Base-by-base conservation (phyloP, 2,113 vertebrate species). In the Plectropomus leopardus region DNA sequence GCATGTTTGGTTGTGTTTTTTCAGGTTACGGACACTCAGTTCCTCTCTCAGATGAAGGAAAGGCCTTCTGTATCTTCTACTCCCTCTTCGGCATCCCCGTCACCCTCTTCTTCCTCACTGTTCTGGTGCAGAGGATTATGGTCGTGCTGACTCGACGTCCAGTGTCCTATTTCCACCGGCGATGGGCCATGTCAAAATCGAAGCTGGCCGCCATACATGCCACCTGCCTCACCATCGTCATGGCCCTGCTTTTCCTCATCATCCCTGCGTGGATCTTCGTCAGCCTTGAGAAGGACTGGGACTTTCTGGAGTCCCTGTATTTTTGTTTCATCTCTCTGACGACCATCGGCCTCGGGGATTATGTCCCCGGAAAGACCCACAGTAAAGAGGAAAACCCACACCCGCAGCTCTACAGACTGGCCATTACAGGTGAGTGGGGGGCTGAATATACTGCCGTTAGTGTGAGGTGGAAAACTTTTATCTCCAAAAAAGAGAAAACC, bases 241-340 rank as follows among this genome's bases (percentile, higher is more conserved):
- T 90, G 0, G 60, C 94, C 48, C 90, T 96, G 0, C 92, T 93
- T 66, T 93, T 99, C 92, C 95, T 99, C 80, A 80, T 99, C 82
- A 96, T 99, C 80, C 98, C 98, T 0, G 96, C 98, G 0, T 95
- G 95, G 11, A 92, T 97, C 74, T 99, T 99, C 89, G 92, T 95
- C 3, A 70, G 73, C 30, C 51, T 98, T 88, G 98, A 99, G 85
- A 92, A 95, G 3, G 93, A 97, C 75, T 99, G 98, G 98, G 98
- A 97, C 94, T 99, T 97, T 83, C 93, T 99, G 63, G 98, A 99
- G 67, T 97, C 98, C 2, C 95, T 99, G 82, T 99, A 99, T 84
- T 99, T 99, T 76, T 99, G 98, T 81, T 99, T 99, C 86, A 99
- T 99, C 92, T 99, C 98, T 15, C 94, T 99, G 81, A 98, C 97